Conservation (phyloP, 1,140 invertebrate genomes). For the Lordiphosa mommai region DNA sequence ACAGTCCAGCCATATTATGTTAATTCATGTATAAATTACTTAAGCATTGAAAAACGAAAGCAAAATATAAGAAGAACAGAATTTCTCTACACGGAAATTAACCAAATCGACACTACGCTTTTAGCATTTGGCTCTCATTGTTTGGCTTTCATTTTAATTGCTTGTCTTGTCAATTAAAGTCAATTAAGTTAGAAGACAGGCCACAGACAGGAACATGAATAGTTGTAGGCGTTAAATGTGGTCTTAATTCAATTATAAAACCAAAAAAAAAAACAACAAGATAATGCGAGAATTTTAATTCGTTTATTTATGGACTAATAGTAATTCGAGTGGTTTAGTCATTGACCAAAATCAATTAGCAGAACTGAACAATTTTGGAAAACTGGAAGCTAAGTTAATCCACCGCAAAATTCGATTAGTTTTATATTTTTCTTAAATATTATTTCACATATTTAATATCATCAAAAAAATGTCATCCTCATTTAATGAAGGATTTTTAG, state of each 20-base stretch:
- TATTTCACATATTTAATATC: no score
- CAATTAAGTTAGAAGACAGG: conserved; percentile 42
- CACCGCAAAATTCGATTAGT: no score
- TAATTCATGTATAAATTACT: conserved; percentile 66
- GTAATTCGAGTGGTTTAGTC: no score
- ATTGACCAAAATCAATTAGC: no score
- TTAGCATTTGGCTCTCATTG: conserved; percentile 2
- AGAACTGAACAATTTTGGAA: neutral
- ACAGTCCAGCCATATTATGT: conserved; percentile 66
- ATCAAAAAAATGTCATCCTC: no score
- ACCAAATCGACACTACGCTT: conserved; percentile 10
- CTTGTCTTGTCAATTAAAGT: conserved; percentile 59
- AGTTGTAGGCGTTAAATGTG: conserved; percentile 63
- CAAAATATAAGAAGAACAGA: conserved; percentile 9
- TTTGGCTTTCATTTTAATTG: conserved; percentile 59
- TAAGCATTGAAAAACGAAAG: conserved; percentile 34
- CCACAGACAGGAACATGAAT: conserved; percentile 18
- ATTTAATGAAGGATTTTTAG: no score
- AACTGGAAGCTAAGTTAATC: no score
- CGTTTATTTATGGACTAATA: no score
- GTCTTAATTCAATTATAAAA: conserved; percentile 66
- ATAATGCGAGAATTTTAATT: conserved; percentile 39
- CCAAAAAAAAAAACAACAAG: conserved; percentile 1
- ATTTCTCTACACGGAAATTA: conserved; percentile 19
- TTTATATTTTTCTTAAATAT: no score